Evolutionary conservation across 2,888 invertebrate species (phyloP).

Genomic region (Deroplatys truncata): DNA sequence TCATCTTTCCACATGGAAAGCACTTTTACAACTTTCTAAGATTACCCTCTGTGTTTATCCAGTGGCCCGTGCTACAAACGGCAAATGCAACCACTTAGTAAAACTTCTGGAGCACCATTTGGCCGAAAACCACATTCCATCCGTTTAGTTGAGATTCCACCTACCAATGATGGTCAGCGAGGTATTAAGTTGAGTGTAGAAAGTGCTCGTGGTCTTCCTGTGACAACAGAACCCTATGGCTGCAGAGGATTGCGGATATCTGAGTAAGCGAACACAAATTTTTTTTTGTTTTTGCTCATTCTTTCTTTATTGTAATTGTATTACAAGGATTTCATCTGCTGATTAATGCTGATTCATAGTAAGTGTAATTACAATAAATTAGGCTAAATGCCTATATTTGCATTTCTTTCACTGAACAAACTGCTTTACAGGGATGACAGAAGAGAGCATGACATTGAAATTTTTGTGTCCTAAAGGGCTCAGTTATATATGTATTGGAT

Average conservation of each 20-base stretch:
- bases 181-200: conserved; percentile 62
- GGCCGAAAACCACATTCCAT: conserved; percentile 69
- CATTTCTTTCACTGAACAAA: too few species aligned
- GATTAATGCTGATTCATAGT: too few species aligned
- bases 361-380: too few species aligned
- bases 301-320: not conserved
- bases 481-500: too few species aligned
- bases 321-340: too few species aligned
- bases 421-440: too few species aligned
- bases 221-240: conserved; percentile 37
- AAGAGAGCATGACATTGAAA: too few species aligned
- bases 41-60: conserved; percentile 32
- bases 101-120: conserved; percentile 51
- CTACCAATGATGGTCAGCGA: conserved; percentile 52
- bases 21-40: not conserved
- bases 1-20: not conserved
- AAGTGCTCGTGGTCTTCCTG: conserved; percentile 46
- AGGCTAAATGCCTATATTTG: too few species aligned
- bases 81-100: conserved; percentile 60
- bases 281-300: conserved; percentile 16
- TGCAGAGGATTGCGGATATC: conserved; percentile 66
- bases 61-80: conserved; percentile 74
- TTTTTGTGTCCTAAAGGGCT: too few species aligned
- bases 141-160: conserved; percentile 76
- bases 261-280: conserved; percentile 51